Evolutionary conservation across 1,140 invertebrate genomes (phyloP).

Genomic region (Rhyzopertha dominica): DNA sequence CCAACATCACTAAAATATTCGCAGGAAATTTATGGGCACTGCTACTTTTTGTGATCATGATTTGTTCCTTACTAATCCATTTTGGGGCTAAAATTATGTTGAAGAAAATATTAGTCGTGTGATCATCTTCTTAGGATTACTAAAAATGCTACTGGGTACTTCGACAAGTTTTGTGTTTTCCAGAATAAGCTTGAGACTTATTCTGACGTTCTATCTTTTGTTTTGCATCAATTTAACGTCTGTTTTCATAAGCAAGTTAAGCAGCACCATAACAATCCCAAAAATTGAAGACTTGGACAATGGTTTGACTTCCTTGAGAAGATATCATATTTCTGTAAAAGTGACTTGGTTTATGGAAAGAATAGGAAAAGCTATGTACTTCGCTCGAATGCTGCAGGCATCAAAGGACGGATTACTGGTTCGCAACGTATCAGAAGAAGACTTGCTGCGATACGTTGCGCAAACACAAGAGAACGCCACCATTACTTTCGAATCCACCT

Average conservation of each 20-base stretch:
- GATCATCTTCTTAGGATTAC: no score
- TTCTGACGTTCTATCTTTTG: background rate
- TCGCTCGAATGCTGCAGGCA: background rate
- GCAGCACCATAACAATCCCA: slow-evolving; percentile 1
- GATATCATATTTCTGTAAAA: background rate
- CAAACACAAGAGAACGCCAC: slow-evolving; percentile 1
- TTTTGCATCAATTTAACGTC: slow-evolving; percentile 8
- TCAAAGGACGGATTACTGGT: background rate
- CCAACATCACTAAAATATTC: slow-evolving; percentile 8
- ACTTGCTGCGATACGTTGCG: slow-evolving; percentile 1
- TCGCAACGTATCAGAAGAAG: background rate
- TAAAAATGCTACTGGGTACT: no score
- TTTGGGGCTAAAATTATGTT: background rate
- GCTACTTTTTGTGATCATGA: slow-evolving; percentile 2
- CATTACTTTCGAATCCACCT: background rate
- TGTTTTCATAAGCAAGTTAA: slow-evolving; percentile 11
- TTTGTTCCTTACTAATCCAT: slow-evolving; percentile 5
- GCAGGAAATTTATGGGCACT: slow-evolving; percentile 3
- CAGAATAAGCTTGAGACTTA: background rate
- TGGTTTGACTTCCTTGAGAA: background rate
- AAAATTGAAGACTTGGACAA: background rate
- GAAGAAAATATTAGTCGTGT: no score
- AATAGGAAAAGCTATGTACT: background rate
- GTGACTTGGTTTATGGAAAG: slow-evolving; percentile 7
- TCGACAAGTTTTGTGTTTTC: background rate